phyloP scores from a whole-genome alignment of 2,113 vertebrate genomes.

The Cranoglanis bouderius region DNA sequence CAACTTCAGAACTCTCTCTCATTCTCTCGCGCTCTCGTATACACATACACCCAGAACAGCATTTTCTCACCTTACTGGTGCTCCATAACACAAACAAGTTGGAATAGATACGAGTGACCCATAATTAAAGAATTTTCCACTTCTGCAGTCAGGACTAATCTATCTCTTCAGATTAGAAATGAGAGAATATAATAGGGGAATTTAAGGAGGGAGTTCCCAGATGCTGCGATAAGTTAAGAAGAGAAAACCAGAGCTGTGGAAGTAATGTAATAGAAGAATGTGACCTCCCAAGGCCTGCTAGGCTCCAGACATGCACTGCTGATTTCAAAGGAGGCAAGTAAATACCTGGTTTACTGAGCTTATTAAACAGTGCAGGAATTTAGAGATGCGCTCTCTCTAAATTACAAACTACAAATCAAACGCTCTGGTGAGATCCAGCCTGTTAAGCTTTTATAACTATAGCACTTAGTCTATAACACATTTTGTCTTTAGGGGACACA shows the following conservation, averaged over 20 bases:
- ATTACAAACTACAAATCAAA: conserved; percentile 21
- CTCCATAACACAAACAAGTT: conserved; percentile 7
- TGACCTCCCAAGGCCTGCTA: conserved; percentile 26
- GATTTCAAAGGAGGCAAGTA: conserved; percentile 41
- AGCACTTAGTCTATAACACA: not conserved
- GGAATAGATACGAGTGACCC: not conserved
- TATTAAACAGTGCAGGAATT: conserved; percentile 27
- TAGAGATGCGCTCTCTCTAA: not conserved
- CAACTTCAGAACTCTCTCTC: conserved; percentile 60
- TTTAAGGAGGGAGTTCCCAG: conserved; percentile 40
- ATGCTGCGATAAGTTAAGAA: conserved; percentile 39
- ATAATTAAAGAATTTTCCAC: conserved; percentile 29
- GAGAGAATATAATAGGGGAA: conserved; percentile 32
- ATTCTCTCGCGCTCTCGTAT: conserved; percentile 21
- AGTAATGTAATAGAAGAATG: conserved; percentile 45
- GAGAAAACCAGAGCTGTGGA: conserved; percentile 45
- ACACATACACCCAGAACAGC: conserved; percentile 9
- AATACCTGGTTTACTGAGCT: conserved; percentile 43
- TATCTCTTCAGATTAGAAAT: conserved; percentile 27
- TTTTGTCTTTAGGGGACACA: not conserved
- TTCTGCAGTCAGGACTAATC: conserved; percentile 16
- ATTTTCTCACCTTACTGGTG: conserved; percentile 7
- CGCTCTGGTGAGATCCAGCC: not conserved
- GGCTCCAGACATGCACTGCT: conserved; percentile 35
- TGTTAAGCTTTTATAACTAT: conserved; percentile 21